These are phyloP conservation scores for Paramisgurnus dabryanus DNA, from an alignment of 2,113 vertebrate species.

Conservation along the genomic window DNA sequence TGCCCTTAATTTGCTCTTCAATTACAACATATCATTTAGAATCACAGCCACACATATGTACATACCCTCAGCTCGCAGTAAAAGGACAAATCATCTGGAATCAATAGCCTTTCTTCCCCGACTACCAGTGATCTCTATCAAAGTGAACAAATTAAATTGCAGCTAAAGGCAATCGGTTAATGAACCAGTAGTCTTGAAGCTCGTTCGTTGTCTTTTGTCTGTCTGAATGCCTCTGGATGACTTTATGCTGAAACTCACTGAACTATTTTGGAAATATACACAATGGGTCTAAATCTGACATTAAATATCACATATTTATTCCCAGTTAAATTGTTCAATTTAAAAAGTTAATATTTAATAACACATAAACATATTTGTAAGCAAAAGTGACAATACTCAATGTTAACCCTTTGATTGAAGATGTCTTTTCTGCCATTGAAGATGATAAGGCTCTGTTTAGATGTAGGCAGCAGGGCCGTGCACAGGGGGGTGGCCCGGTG, in stretches of 20 bases:
- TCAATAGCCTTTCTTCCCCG: slow-evolving; percentile 29
- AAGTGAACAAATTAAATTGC: slow-evolving; percentile 42
- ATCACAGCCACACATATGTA: not conserved
- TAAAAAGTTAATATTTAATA: no score
- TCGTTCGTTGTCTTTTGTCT: slow-evolving; percentile 10
- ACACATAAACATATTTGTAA: no score
- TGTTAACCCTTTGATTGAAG: no score
- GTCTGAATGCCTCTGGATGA: slow-evolving; percentile 14
- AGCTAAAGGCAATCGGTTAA: slow-evolving; percentile 38
- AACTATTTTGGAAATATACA: not conserved
- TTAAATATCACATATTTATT: no score
- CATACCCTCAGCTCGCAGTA: not conserved
- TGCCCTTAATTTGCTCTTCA: not conserved
- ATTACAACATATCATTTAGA: not conserved
- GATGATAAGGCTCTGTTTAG: no score
- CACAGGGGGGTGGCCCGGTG: no score
- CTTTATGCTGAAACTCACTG: slow-evolving; percentile 4
- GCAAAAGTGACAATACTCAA: no score
- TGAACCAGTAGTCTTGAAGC: slow-evolving; percentile 36
- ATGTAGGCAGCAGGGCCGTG: no score
- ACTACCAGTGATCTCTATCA: slow-evolving; percentile 43
- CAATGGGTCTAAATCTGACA: not conserved
- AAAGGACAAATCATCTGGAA: slow-evolving; percentile 34
- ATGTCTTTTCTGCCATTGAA: no score
- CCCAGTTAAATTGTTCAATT: not conserved